Evolutionary conservation across 2,888 invertebrate species (phyloP).

Genomic region (Philaethria dido): DNA sequence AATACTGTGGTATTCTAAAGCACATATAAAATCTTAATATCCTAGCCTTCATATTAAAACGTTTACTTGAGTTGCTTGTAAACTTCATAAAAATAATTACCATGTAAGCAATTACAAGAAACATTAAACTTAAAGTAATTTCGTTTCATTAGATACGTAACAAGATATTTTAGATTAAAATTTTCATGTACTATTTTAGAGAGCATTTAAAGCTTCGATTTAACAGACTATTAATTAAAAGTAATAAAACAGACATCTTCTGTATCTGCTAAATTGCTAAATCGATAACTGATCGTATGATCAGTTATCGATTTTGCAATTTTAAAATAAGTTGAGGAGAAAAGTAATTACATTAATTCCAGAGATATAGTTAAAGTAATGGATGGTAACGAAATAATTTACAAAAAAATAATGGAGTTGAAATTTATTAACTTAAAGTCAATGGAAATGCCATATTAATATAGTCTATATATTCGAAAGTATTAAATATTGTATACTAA

Average conservation of each 20-base stretch:
- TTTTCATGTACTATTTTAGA: neutral
- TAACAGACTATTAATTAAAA: neutral
- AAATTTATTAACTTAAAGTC: too few relatives aligned
- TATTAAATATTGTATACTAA: too few relatives aligned
- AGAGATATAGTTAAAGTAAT: too few relatives aligned
- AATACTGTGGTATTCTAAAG: neutral
- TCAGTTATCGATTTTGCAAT: too few relatives aligned
- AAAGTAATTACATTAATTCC: too few relatives aligned
- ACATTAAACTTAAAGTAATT: neutral
- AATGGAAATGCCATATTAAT: too few relatives aligned
- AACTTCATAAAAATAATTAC: slow-evolving; percentile 2
- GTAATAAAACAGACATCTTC: neutral
- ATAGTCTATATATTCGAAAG: too few relatives aligned
- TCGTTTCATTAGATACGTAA: neutral
- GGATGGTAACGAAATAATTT: too few relatives aligned
- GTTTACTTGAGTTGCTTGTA: neutral
- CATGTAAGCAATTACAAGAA: neutral
- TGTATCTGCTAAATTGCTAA: too few relatives aligned
- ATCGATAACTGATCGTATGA: too few relatives aligned
- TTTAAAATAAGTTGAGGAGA: too few relatives aligned
- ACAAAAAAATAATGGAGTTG: too few relatives aligned
- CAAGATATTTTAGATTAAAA: neutral
- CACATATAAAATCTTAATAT: neutral
- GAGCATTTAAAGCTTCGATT: neutral
- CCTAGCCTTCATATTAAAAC: neutral